A percentile compares a stretch with the other conserved stretches of the same genome.
phyloP scores from a whole-genome alignment of 1,140 invertebrate species.

The Procambarus clarkii region DNA sequence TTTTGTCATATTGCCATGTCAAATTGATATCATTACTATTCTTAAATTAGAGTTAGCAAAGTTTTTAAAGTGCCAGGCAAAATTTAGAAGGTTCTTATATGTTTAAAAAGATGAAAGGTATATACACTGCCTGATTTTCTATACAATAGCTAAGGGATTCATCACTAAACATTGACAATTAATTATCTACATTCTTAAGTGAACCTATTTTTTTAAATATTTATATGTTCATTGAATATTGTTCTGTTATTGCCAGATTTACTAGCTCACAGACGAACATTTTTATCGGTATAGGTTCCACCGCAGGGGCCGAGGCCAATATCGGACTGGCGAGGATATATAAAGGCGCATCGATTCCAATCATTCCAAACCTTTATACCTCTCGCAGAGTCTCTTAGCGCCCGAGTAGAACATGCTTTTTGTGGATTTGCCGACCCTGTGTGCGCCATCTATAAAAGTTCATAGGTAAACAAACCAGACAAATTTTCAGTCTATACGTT shows the following conservation, averaged over 20 bases:
- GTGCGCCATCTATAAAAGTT: constrained; percentile 68
- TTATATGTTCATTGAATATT: background rate
- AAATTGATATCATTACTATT: no score
- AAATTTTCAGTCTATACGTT: constrained; percentile 64
- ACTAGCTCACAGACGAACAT: constrained; percentile 16
- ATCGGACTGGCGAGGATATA: background rate
- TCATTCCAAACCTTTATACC: background rate
- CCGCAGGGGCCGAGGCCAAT: constrained; percentile 10
- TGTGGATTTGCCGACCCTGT: constrained; percentile 53
- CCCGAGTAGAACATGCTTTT: constrained; percentile 22
- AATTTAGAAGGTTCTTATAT: background rate
- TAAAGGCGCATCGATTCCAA: background rate
- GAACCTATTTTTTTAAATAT: background rate
- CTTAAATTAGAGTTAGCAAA: background rate
- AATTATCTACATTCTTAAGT: background rate
- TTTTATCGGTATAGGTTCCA: constrained; percentile 43
- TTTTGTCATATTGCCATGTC: background rate
- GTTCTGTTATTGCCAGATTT: constrained; percentile 45
- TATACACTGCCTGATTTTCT: background rate
- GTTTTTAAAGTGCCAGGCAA: background rate
- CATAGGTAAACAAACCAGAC: constrained; percentile 65
- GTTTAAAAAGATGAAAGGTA: background rate
- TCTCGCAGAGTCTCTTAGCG: background rate
- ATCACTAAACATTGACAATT: background rate
- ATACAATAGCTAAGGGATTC: background rate